Evolutionary conservation across 2,888 invertebrate genomes (phyloP).

Genomic region (Ashinkailepas kermadecensis): DNA sequence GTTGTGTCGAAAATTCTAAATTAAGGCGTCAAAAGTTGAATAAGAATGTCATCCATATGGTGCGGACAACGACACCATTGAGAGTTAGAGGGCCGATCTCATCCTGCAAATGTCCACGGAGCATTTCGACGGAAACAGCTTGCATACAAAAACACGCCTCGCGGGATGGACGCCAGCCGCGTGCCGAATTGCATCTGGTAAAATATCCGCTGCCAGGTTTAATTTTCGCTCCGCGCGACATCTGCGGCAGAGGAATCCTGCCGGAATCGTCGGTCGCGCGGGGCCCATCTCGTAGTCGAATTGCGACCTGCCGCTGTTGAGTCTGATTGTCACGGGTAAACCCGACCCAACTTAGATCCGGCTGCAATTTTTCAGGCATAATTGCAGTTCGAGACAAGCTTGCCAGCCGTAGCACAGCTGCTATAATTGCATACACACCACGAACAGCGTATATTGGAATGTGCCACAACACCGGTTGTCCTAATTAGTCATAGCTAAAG

Average conservation of each 20-base stretch:
- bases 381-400: background rate
- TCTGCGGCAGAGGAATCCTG: background rate
- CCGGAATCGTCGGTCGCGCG: background rate
- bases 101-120: background rate
- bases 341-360: no score
- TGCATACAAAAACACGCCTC: conserved; percentile 12
- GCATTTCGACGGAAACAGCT: background rate
- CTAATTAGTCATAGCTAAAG: no score
- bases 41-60: conserved; percentile 23
- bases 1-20: conserved; percentile 12
- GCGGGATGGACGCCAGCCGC: background rate
- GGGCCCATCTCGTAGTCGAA: no score
- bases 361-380: background rate
- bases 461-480: no score
- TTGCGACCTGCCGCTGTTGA: no score
- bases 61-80: background rate
- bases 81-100: conserved; percentile 10
- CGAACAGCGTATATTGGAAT: no score
- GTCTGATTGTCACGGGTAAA: no score
- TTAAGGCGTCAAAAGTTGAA: conserved; percentile 20
- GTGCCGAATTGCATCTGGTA: background rate
- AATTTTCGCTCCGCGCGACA: background rate
- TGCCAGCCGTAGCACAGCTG: no score
- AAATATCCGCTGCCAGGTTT: background rate
- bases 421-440: no score